Evolutionary conservation across 2,797 vertebrate genomes (phyloP).

Genomic region (Hybognathus amarus): DNA sequence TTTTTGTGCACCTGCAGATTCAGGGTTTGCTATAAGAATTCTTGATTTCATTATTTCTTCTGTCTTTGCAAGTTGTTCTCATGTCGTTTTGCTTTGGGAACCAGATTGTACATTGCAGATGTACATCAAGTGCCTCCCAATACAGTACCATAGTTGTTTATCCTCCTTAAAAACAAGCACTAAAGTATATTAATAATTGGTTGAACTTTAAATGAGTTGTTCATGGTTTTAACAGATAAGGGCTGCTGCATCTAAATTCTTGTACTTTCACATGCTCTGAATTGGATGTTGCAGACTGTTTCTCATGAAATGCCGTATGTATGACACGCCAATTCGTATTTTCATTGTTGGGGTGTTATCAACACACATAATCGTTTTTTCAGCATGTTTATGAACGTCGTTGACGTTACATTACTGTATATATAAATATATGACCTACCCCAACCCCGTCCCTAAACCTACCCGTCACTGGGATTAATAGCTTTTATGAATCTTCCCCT

Average conservation of each 20-base stretch:
- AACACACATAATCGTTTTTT: too few relatives aligned
- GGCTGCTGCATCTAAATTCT: background rate
- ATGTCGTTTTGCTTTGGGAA: background rate
- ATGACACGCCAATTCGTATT: too few relatives aligned
- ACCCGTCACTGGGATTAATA: too few relatives aligned
- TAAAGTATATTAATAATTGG: background rate
- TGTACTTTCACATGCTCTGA: background rate
- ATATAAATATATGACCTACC: too few relatives aligned
- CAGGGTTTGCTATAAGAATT: background rate
- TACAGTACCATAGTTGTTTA: background rate
- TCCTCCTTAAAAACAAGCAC: background rate
- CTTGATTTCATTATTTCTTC: background rate
- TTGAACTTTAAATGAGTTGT: background rate
- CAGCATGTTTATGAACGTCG: too few relatives aligned
- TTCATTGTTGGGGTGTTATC: too few relatives aligned
- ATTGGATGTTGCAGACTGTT: too few relatives aligned
- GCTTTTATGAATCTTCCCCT: too few relatives aligned
- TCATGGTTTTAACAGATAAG: background rate
- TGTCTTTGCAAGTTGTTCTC: background rate
- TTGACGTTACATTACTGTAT: too few relatives aligned
- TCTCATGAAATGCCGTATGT: too few relatives aligned
- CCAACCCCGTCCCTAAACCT: too few relatives aligned
- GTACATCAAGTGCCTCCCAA: background rate
- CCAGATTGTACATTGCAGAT: background rate
- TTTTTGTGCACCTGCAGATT: conserved; percentile 14